Evolutionary conservation across 2,113 vertebrate species (phyloP), one percentile per base, ranked within the genome.

Genomic region (Oryzias celebensis): DNA sequence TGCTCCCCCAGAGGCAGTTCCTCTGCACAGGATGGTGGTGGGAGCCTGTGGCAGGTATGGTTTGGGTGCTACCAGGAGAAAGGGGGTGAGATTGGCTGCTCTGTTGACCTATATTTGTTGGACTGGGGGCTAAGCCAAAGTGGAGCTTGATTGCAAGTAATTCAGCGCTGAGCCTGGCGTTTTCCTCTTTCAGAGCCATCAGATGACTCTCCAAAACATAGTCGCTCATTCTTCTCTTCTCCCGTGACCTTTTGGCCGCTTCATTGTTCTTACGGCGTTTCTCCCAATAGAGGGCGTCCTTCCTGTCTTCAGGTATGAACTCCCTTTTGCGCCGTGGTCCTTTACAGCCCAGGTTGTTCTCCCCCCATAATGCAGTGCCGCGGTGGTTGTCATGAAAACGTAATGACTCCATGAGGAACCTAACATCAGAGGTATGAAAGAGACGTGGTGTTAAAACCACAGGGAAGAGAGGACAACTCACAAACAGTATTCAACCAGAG

Each of bases 241-340:
- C 94, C 23, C 97, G 86, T 0, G 96, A 98, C n/a, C 93, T 90
- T 70, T 94, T 96, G 76, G 95, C 95, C 0, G 95, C 94, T 62
- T 95, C 95, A 0, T 98, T 98, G 85, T 98, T 97, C 88, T 93
- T 96, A 15, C 84, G 90, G 7, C 96, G 85, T 78, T 95, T 98
- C 82, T 96, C 94, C 97, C 97, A 98, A 85, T 99, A 98, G 47
- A 62, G 73, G 2, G 55, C 88, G 71, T 98, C 95, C 89, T 99
- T 98, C 85, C 92, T 94, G 46, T 96, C 92, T 0, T 95, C 93
- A 0, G 96, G 94, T 78, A 91, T 95, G 90, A 99, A 98, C 55
- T 95, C 93, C 12, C 94, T 80, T 79, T 93, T 94, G 57, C 95
- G 84, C 0, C 95, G 93, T 1, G 72, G 13, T 31, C 81, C 81